phyloP scores from a whole-genome alignment of 2,888 invertebrate genomes.

The Sylvicola fuscatus region DNA sequence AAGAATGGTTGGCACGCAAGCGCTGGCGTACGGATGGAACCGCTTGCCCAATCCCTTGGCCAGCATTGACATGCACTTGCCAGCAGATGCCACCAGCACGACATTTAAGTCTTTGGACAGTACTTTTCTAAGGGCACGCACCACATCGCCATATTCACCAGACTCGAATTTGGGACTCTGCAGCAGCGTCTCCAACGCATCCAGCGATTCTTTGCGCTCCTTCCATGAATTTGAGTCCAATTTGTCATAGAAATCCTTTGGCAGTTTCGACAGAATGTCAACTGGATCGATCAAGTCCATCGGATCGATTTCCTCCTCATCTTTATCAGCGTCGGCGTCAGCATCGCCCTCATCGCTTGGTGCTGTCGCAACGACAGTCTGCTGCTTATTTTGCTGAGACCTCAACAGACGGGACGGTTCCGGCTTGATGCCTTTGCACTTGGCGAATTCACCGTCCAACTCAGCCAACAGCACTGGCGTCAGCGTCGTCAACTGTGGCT shows the following conservation, averaged over 20 bases:
- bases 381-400: constrained; percentile 24
- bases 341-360: constrained; percentile 25
- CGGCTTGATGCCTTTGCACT: constrained; percentile 28
- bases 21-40: constrained; percentile 65
- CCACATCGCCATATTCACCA: constrained; percentile 83
- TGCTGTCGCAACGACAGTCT: constrained; percentile 15
- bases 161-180: constrained; percentile 70
- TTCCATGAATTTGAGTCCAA: constrained; percentile 94
- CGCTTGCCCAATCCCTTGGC: constrained; percentile 74
- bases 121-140: constrained; percentile 72
- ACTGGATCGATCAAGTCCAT: constrained; percentile 82
- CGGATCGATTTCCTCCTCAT: constrained; percentile 57
- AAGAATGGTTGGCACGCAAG: constrained; percentile 54
- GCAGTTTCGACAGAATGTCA: constrained; percentile 79
- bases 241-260: constrained; percentile 90
- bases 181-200: constrained; percentile 54
- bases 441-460: constrained; percentile 71
- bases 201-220: constrained; percentile 82
- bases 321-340: constrained; percentile 35
- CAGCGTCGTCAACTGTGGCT: constrained; percentile 62
- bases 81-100: constrained; percentile 71
- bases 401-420: constrained; percentile 22
- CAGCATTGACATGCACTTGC: constrained; percentile 59
- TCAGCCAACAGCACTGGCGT: constrained; percentile 84
- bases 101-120: constrained; percentile 92